phyloP scores from a whole-genome alignment of 1,140 invertebrate genomes.

The Saccostrea echinata region DNA sequence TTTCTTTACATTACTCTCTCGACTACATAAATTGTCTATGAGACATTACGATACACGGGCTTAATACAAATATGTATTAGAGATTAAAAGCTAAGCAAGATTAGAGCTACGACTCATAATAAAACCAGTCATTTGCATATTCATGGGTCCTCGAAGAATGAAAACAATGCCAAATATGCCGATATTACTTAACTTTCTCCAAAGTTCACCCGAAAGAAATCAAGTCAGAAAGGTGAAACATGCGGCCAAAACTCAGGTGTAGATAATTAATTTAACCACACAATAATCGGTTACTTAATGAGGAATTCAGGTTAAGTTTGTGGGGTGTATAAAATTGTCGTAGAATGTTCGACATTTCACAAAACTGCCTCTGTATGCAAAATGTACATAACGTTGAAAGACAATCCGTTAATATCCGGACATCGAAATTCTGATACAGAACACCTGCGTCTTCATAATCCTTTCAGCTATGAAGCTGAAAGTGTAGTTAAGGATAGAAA shows the following conservation, averaged over 20 bases:
- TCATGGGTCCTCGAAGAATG: background rate
- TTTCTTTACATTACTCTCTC: background rate
- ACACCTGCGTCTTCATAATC: background rate
- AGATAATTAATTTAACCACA: slow-evolving; percentile 22
- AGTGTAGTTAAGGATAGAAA: no score
- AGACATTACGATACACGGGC: background rate
- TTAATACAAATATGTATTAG: slow-evolving; percentile 36
- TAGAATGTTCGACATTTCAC: background rate
- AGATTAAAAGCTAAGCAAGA: slow-evolving; percentile 31
- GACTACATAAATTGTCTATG: background rate
- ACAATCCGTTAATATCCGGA: background rate
- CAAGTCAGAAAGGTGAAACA: background rate
- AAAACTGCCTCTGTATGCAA: background rate
- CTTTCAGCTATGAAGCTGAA: no score
- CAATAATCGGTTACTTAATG: slow-evolving; percentile 3
- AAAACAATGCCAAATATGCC: background rate
- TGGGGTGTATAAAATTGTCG: background rate
- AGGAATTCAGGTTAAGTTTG: background rate
- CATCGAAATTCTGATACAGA: background rate
- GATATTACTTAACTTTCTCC: slow-evolving; percentile 10
- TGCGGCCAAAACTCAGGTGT: slow-evolving; percentile 1
- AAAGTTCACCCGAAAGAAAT: slow-evolving; percentile 6
- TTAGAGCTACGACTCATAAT: slow-evolving; percentile 7
- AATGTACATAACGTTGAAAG: background rate
- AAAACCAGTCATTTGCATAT: background rate